A percentile compares a stretch with the other conserved stretches of the same genome.
Conservation (phyloP, 2,888 invertebrate genomes). For the Synergus itoensis region DNA sequence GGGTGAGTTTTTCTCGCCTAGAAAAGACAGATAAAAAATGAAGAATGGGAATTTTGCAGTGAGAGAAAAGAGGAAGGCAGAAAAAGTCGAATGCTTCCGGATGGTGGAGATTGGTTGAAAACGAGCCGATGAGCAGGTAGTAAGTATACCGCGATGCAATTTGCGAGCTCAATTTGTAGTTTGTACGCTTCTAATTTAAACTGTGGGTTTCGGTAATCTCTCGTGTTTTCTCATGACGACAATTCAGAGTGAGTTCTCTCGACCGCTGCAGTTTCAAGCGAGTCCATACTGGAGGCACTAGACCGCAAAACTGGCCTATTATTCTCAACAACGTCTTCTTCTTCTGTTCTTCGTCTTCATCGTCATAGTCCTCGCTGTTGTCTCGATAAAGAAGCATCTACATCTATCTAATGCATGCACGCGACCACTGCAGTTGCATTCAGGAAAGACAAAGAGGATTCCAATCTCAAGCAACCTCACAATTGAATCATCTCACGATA, state of each 20-base stretch:
- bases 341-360: slow-evolving; percentile 41
- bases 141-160: slow-evolving; percentile 67
- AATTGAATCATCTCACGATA: background rate
- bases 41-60: background rate
- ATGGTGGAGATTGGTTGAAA: slow-evolving; percentile 49
- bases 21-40: background rate
- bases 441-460: background rate
- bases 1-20: background rate
- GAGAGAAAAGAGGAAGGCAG: slow-evolving; percentile 18
- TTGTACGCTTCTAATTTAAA: slow-evolving; percentile 73
- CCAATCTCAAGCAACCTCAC: background rate
- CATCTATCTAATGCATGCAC: background rate
- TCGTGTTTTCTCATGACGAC: slow-evolving; percentile 71
- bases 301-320: slow-evolving; percentile 72
- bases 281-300: slow-evolving; percentile 48
- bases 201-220: slow-evolving; percentile 74
- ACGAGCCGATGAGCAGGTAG: slow-evolving; percentile 54
- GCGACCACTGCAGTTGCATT: background rate
- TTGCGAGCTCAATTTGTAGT: slow-evolving; percentile 71
- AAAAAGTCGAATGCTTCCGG: slow-evolving; percentile 52
- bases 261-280: slow-evolving; percentile 50
- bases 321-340: slow-evolving; percentile 63
- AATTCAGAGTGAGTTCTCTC: slow-evolving; percentile 61
- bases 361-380: background rate
- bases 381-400: background rate